Base-by-base conservation (phyloP, 2,888 invertebrate species). In the Hymenopus coronatus region DNA sequence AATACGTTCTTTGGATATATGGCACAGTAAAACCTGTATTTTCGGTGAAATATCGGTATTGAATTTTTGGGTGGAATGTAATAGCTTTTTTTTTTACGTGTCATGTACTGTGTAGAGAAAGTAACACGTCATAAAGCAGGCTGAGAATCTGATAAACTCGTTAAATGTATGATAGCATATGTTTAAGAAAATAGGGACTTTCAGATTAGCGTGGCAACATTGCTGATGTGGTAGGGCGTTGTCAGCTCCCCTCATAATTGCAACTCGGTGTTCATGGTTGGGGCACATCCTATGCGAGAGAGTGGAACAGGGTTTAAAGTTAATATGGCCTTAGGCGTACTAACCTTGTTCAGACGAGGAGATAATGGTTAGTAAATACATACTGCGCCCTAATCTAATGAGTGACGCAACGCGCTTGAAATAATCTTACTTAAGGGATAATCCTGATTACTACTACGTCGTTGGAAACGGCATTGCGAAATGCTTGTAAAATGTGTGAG, bases 351-450 rank as follows among this genome's bases (percentile, higher is more conserved):
- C 54, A 70, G 54, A 70, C 20, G 54, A 70, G 54, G 20, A 70
- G 54, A 70, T 70, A 70, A 70, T 70, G 54, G 54, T 70, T 70
- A 20, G 54, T 70, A 70, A 70, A 70, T 25, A 70, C 20, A 70
- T 70, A 20, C 54, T 25, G 20, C 25, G 54, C 25, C 20, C 54
- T 86, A 86, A 86, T 86, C 81, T 30, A 28, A 46, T 30, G 20
- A 86, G 70, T 81, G 86, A 86, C 30, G 54, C 54, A 28, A 28
- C 30, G 28, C 28, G 70, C 70, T 86, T 70, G 81, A 86, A 86
- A 86, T 86, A 86, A 86, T 86, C 28, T 81, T 86, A 86, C 81
- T 81, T 86, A 70, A 86, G 81, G 70, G 86, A 54, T 86, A 86
- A 86, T 86, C 86, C 86, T 2, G 81, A 86, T 86, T 86, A 86